phyloP scores from a whole-genome alignment of 1,140 invertebrate species.

The Cephus cinctus region DNA sequence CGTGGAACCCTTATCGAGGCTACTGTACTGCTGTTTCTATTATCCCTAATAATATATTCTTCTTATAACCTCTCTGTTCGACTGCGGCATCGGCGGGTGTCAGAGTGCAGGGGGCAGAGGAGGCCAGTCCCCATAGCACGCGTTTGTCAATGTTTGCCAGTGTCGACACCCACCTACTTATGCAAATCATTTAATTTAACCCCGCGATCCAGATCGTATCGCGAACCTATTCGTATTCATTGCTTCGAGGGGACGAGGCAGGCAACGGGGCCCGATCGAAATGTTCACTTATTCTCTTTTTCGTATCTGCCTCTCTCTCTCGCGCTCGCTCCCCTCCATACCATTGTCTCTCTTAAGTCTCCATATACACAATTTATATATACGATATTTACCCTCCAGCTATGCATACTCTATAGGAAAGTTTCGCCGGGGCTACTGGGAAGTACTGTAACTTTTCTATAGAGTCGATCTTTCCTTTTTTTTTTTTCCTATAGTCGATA shows the following conservation, averaged over 20 bases:
- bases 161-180: slow-evolving; percentile 60
- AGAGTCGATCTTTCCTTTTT: too few relatives aligned
- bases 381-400: background rate
- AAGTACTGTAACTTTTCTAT: too few relatives aligned
- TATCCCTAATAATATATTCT: slow-evolving; percentile 55
- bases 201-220: slow-evolving; percentile 54
- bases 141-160: slow-evolving; percentile 58
- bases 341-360: background rate
- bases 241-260: slow-evolving; percentile 44
- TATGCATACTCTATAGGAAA: background rate
- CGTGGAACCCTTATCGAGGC: slow-evolving; percentile 43
- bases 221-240: slow-evolving; percentile 58
- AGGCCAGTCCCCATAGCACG: slow-evolving; percentile 34
- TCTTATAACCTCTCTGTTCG: slow-evolving; percentile 32
- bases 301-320: background rate
- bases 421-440: too few relatives aligned
- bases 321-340: background rate
- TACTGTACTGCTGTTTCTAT: slow-evolving; percentile 31
- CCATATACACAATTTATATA: background rate
- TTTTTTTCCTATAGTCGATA: too few relatives aligned
- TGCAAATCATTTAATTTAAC: slow-evolving; percentile 60
- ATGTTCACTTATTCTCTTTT: background rate
- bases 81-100: slow-evolving; percentile 14
- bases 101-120: slow-evolving; percentile 1
- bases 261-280: slow-evolving; percentile 1